Evolutionary conservation across 2,888 invertebrate species (phyloP).

Genomic region (Hoplodrina ambigua): DNA sequence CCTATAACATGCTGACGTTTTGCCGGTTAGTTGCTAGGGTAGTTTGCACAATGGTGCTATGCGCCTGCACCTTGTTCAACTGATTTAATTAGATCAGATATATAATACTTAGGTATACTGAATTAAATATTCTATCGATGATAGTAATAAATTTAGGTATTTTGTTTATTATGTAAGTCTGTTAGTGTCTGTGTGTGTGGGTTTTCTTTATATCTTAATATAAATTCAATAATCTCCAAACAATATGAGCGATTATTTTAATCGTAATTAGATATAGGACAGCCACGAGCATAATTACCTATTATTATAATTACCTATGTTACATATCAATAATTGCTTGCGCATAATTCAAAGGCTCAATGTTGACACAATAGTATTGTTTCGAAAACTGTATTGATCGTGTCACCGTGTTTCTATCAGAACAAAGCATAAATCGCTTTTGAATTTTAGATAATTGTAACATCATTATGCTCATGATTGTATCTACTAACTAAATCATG

Average conservation of each 20-base stretch:
- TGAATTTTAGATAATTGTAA: no score
- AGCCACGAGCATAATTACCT: background rate
- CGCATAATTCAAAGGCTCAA: background rate
- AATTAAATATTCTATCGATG: no score
- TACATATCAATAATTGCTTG: background rate
- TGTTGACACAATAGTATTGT: background rate
- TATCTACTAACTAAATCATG: no score
- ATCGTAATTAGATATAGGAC: constrained; percentile 2
- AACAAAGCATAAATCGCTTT: no score
- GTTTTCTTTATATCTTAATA: constrained; percentile 11
- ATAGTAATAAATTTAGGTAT: no score
- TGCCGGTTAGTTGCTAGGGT: background rate
- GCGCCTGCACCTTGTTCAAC: no score
- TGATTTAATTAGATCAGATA: no score
- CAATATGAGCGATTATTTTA: constrained; percentile 27
- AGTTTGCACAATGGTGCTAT: background rate
- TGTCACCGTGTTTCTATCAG: background rate
- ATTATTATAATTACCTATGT: background rate
- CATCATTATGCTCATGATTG: no score
- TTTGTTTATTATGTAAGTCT: constrained; percentile 11
- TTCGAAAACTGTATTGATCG: background rate
- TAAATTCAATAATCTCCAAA: constrained; percentile 3
- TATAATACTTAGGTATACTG: no score
- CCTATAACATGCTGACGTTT: constrained; percentile 9
- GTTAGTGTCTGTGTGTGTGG: no score